Evolutionary conservation across 2,113 vertebrate genomes (phyloP), one percentile per base, ranked within the genome.

Genomic region (Sorex araneus): DNA sequence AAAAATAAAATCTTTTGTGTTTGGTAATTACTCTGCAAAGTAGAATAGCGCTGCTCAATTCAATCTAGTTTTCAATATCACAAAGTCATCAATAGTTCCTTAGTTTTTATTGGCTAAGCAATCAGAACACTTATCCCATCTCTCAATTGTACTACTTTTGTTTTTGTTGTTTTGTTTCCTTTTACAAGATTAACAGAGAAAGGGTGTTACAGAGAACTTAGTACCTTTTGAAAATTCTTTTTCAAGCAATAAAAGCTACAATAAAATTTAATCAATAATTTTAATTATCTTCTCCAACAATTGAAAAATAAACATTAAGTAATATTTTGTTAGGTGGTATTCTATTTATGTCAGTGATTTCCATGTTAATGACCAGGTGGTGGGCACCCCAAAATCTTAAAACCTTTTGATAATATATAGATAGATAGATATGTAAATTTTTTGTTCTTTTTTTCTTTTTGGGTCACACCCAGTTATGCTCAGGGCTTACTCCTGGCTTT

Each of bases 341-440:
- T 97, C 70, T 95, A 97, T 97, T 95, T 97, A 95, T 96, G 50
- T 87, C 2, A 92, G 47, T 93, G 64, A 97, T 96, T 96, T 97
- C 88, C 87, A 95, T 96, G 40, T 89, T 97, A 95, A 96, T 95
- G 54, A 90, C 47, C 80, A 96, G 47, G 88, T 91, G 47, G 32
- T 91, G 54, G 32, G 50, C 94, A 90, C 60, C 71, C 94, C 91
- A 73, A 95, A 63, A 76, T 43, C 70, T 92, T 67, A 60, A 64
- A 77, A 23, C 0, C 19, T 64, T 45, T 66, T 47, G 40, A 34
- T 90, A 3, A 50, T 50, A 50, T 10, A 50, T 13, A 50, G 5
- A 10, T 50, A 50, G 45, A 47, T 11, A 47, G 45, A n/a, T n/a
- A 60, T 92, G 91, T 70, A 76, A 95, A 75, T 66, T 8, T 64